A percentile compares a stretch with the other conserved stretches of the same genome.
Conservation (phyloP, 2,113 vertebrate genomes). For the Garra rufa region DNA sequence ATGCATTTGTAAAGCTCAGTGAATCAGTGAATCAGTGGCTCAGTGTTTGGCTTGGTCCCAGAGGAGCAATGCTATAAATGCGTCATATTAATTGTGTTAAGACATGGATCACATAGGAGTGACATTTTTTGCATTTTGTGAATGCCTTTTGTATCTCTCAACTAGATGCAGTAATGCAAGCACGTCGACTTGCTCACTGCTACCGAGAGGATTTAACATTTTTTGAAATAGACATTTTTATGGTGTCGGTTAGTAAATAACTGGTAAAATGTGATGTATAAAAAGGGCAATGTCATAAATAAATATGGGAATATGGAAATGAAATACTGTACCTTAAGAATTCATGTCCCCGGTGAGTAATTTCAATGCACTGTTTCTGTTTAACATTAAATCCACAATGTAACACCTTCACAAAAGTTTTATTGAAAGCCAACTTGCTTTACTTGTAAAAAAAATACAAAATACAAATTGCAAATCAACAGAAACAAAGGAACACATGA, state of each 20-base stretch:
- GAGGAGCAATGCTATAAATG: not conserved
- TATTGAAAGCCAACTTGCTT: slow-evolving; percentile 76
- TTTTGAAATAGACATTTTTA: not conserved
- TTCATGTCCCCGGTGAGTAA: slow-evolving; percentile 39
- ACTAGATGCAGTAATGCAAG: not conserved
- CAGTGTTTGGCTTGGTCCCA: not conserved
- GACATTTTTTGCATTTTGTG: not conserved
- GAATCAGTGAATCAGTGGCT: not conserved
- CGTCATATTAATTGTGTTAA: slow-evolving; percentile 12
- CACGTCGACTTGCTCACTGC: not conserved
- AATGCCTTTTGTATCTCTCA: not conserved
- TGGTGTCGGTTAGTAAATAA: not conserved
- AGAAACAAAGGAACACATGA: slow-evolving; percentile 53
- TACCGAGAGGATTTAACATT: not conserved
- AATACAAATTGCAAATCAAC: slow-evolving; percentile 56
- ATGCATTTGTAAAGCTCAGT: slow-evolving; percentile 6
- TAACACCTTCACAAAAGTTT: slow-evolving; percentile 71
- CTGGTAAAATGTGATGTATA: not conserved
- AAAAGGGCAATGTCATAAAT: slow-evolving; percentile 19
- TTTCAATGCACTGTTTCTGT: slow-evolving; percentile 36
- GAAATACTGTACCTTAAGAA: slow-evolving; percentile 63
- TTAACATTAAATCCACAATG: slow-evolving; percentile 59
- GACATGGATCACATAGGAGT: slow-evolving; percentile 6
- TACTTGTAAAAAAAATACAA: slow-evolving; percentile 70
- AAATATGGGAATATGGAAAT: slow-evolving; percentile 58